These are phyloP conservation scores for Spea hammondii DNA, from an alignment of 2,797 vertebrate species.

Conservation along the genomic window DNA sequence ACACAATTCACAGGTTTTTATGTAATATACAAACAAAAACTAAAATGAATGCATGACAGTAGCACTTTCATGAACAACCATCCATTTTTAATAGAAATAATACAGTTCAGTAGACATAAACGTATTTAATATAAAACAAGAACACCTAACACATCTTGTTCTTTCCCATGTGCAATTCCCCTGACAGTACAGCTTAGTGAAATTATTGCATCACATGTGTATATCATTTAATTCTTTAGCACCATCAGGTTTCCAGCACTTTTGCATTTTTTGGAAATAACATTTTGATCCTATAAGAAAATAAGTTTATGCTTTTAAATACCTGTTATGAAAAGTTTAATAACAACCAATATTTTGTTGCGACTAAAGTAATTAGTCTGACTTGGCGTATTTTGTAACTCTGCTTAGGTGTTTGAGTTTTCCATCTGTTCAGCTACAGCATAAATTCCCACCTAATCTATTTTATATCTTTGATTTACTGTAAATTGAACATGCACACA, in stretches of 20 bases:
- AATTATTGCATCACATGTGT: neutral
- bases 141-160: neutral
- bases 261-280: neutral
- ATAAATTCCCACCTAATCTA: constrained; percentile 53
- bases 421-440: constrained; percentile 50
- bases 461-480: constrained; percentile 52
- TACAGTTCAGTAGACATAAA: neutral
- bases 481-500: constrained; percentile 39
- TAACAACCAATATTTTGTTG: constrained; percentile 46
- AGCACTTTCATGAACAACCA: neutral
- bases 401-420: constrained; percentile 50
- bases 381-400: constrained; percentile 42
- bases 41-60: no score
- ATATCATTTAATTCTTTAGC: neutral
- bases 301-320: constrained; percentile 36
- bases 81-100: neutral
- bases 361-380: constrained; percentile 41
- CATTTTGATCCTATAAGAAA: constrained; percentile 9
- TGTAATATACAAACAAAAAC: no score
- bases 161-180: neutral
- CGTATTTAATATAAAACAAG: neutral
- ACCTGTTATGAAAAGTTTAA: constrained; percentile 49
- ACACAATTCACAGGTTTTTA: no score
- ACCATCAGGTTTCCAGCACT: neutral
- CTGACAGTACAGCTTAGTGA: neutral